Evolutionary conservation across 1,140 invertebrate species (phyloP), one percentile per base, ranked within the genome.

Genomic region (Zelostemma sp.): DNA sequence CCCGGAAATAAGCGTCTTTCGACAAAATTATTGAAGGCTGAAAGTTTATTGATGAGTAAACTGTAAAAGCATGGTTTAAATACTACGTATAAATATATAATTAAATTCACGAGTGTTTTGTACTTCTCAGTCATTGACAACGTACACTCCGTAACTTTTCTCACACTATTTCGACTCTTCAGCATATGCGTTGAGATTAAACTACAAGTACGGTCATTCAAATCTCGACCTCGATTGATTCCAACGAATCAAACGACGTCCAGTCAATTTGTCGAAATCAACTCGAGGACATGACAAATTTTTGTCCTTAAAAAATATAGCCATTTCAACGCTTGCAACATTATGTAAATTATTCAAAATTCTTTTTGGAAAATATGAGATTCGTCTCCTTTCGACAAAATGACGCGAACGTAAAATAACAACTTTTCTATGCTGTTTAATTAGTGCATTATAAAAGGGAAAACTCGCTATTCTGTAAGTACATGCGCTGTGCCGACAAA

Each of bases 61-160:
- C 72, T 72, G 64, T 75, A 73, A 80, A 77, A 77, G 73, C 76
- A 77, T 77, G 68, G 19, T 70, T 76, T 65, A 79, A 80, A 80
- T 80, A 61, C 48, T 61, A 79, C 76, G 33, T 81, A 82, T 80
- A 82, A 80, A 82, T 81, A 82, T 80, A 79, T 72, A 80, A 75
- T 68, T 80, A 80, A 68, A 79, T 77, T 67, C 78, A 76, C 58
- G 72, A 81, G 77, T 80, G 77, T 71, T 74, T 83, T 83, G 81
- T 83, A 83, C 81, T 83, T 72, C 73, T 81, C 74, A 79, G 76
- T 82, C 76, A 80, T 78, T 77, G 72, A 78, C 65, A 75, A 77
- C 68, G 64, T 73, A 79, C 72, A 79, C 73, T 80, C 77, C 53
- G 50, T 53, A 61, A 33, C 35, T 38, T 55, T 12, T 54, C 31